Evolutionary conservation across 2,113 vertebrate species (phyloP).

Genomic region (Ariopsis seemanni): DNA sequence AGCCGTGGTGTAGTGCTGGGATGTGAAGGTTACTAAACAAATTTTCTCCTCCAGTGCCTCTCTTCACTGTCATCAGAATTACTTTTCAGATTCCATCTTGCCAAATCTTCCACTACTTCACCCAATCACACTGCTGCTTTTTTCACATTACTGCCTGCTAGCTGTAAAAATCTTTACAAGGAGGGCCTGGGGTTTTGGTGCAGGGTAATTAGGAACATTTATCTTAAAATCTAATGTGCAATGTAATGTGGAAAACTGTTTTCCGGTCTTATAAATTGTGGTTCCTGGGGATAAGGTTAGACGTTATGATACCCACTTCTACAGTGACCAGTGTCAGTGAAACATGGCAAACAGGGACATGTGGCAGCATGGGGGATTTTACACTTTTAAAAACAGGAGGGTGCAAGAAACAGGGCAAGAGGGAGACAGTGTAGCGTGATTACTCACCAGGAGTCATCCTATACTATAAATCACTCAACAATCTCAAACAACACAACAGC

Average conservation of each 20-base stretch:
- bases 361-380: neutral
- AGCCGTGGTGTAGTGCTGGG: neutral
- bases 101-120: neutral
- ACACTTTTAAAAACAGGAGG: neutral
- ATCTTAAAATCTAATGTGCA: neutral
- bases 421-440: neutral
- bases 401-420: neutral
- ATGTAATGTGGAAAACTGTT: neutral
- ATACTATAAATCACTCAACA: neutral
- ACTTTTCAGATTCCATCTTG: neutral
- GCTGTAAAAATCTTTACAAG: neutral
- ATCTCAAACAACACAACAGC: neutral
- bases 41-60: neutral
- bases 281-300: neutral
- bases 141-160: neutral
- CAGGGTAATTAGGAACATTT: neutral
- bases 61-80: neutral
- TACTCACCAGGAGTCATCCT: neutral
- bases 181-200: neutral
- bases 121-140: neutral
- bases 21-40: conserved; percentile 7
- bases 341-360: neutral
- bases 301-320: neutral
- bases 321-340: neutral
- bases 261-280: neutral